A percentile compares a stretch with the other conserved stretches of the same genome.
Conservation (phyloP, 2,113 vertebrate genomes). For the Hiodon tergisus region DNA sequence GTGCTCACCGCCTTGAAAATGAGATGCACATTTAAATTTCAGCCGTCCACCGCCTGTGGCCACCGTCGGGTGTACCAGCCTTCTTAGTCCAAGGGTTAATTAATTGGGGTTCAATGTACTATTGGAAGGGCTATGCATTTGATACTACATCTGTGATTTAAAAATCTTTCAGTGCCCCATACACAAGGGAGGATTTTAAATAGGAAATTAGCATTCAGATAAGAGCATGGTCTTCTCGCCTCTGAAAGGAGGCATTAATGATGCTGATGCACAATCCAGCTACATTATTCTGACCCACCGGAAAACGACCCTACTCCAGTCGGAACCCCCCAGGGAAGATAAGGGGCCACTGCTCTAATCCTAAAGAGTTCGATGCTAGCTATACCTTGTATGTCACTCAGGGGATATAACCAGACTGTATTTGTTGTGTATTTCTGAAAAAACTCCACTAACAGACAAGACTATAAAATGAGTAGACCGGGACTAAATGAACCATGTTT, state of each 20-base stretch:
- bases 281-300: slow-evolving; percentile 70
- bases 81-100: slow-evolving; percentile 88
- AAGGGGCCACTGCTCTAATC: slow-evolving; percentile 21
- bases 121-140: slow-evolving; percentile 80
- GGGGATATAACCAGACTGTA: background rate
- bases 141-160: slow-evolving; percentile 94
- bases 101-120: slow-evolving; percentile 85
- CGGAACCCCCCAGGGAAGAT: slow-evolving; percentile 38
- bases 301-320: slow-evolving; percentile 56
- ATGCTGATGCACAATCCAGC: slow-evolving; percentile 71
- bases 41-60: slow-evolving; percentile 82
- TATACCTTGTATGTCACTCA: slow-evolving; percentile 28
- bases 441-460: slow-evolving; percentile 2
- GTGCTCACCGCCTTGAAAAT: slow-evolving; percentile 84
- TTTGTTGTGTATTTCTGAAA: background rate
- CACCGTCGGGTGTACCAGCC: slow-evolving; percentile 75
- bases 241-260: slow-evolving; percentile 82
- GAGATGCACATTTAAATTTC: slow-evolving; percentile 98
- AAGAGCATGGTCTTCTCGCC: slow-evolving; percentile 79
- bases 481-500: background rate
- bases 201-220: slow-evolving; percentile 98
- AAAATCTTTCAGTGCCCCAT: slow-evolving; percentile 80
- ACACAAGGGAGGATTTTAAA: slow-evolving; percentile 90
- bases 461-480: background rate
- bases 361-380: slow-evolving; percentile 22